phyloP scores from a whole-genome alignment of 2,888 invertebrate genomes.

The Eupithecia exiguata region DNA sequence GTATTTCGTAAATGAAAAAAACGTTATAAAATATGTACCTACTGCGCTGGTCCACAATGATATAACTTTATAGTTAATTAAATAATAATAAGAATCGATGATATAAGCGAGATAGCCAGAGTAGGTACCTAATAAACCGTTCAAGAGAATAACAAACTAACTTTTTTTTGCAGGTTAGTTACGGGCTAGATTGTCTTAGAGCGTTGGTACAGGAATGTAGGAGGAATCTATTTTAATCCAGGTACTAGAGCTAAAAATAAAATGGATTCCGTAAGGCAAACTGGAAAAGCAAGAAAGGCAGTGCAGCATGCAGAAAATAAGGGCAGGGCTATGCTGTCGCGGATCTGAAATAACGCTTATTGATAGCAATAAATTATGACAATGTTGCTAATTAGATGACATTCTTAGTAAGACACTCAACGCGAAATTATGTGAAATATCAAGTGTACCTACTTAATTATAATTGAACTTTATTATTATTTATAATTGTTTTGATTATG shows the following conservation, averaged over 20 bases:
- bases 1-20: not conserved
- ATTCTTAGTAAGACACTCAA: not conserved
- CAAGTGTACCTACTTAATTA: not conserved
- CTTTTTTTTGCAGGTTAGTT: not conserved
- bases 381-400: not conserved
- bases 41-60: not conserved
- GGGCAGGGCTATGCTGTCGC: conserved; percentile 26
- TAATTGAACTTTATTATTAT: not conserved
- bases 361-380: not conserved
- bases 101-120: not conserved
- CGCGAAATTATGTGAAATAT: not conserved
- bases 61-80: not conserved
- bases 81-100: not conserved
- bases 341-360: not conserved
- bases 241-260: conserved; percentile 54
- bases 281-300: conserved; percentile 41
- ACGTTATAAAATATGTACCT: not conserved
- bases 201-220: not conserved
- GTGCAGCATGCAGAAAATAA: conserved; percentile 23
- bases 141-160: not conserved
- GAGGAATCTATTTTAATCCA: conserved; percentile 37
- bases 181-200: not conserved
- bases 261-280: conserved; percentile 47
- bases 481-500: not conserved
- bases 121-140: not conserved